Percentiles rank a stretch among this genome's conserved stretches.
Evolutionary conservation across 1,140 invertebrate genomes (phyloP).

Genomic region (Piezodorus guildinii): DNA sequence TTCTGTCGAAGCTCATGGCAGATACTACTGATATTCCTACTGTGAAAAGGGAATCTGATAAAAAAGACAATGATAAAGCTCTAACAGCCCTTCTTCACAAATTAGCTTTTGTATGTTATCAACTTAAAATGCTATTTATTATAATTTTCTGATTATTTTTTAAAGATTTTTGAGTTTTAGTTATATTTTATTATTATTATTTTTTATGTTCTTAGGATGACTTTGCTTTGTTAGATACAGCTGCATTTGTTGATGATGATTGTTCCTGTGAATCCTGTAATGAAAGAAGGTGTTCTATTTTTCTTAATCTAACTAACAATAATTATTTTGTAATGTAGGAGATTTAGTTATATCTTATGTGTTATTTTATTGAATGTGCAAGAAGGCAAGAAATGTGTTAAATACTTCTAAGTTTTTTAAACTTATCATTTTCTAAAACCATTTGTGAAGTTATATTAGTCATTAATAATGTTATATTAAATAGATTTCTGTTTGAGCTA

Average conservation of each 20-base stretch:
- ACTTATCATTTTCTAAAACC: not conserved
- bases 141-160: not conserved
- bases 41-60: too few species aligned
- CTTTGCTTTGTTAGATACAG: constrained; percentile 20
- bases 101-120: constrained; percentile 8
- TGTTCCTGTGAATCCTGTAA: constrained; percentile 33
- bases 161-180: not conserved
- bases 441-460: not conserved
- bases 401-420: not conserved
- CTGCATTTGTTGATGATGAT: constrained; percentile 24
- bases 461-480: too few species aligned
- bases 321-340: too few species aligned
- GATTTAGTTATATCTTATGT: not conserved
- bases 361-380: not conserved
- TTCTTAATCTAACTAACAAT: too few species aligned
- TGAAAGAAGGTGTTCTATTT: constrained; percentile 31
- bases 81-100: not conserved
- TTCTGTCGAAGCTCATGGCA: too few species aligned
- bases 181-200: too few species aligned
- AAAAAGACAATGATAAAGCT: constrained; percentile 7
- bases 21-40: too few species aligned
- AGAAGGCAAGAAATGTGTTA: not conserved
- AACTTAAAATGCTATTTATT: not conserved
- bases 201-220: constrained; percentile 10
- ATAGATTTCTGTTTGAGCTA: too few species aligned